Evolutionary conservation across 2,797 vertebrate species (phyloP).

Genomic region (Neosalanx taihuensis): DNA sequence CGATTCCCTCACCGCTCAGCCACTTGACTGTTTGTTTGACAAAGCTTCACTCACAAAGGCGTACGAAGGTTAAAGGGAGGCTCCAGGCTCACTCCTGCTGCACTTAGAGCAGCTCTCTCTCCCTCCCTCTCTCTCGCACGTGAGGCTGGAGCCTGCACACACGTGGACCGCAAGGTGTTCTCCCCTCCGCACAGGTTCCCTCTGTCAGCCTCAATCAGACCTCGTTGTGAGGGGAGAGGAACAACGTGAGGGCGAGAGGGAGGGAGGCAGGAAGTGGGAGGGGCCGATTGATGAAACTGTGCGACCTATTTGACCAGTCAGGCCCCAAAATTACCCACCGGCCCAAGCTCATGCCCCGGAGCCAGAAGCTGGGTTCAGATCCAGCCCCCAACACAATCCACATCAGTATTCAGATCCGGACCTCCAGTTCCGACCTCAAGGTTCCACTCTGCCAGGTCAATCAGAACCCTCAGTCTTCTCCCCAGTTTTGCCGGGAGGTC

Average conservation of each 20-base stretch:
- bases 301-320: not conserved
- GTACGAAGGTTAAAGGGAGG: slow-evolving; percentile 7
- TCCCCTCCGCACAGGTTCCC: slow-evolving; percentile 19
- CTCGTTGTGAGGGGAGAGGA: slow-evolving; percentile 7
- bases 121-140: slow-evolving; percentile 29
- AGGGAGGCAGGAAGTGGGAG: slow-evolving; percentile 8
- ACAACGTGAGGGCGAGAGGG: not conserved
- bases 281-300: not conserved
- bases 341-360: slow-evolving; percentile 27
- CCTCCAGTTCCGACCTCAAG: slow-evolving; percentile 39
- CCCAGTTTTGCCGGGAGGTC: slow-evolving; percentile 53
- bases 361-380: slow-evolving; percentile 30
- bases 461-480: slow-evolving; percentile 27
- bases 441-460: slow-evolving; percentile 31
- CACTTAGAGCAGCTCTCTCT: slow-evolving; percentile 20
- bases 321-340: not conserved
- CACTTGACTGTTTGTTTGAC: not conserved
- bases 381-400: not conserved
- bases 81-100: not conserved
- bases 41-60: not conserved
- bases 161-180: slow-evolving; percentile 23
- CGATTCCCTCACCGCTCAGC: no score
- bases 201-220: slow-evolving; percentile 26
- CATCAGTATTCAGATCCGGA: slow-evolving; percentile 43
- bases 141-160: slow-evolving; percentile 13